Percentiles rank a stretch among this genome's conserved stretches.
These are phyloP conservation scores for Tiaroga cobitis DNA, from an alignment of 2,797 vertebrate genomes.

Conservation along the genomic window DNA sequence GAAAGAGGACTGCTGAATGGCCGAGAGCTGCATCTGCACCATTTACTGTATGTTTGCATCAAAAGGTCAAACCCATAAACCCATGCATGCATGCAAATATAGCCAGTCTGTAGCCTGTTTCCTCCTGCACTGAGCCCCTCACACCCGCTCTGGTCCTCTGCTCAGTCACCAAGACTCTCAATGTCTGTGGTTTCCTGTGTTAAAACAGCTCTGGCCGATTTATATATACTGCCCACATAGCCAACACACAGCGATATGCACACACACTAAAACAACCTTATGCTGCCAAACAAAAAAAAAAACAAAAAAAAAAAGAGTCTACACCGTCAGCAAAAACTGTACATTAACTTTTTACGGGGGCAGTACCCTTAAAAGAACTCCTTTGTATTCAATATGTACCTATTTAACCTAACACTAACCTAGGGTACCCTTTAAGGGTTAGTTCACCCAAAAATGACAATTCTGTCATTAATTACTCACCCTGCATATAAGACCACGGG, in stretches of 20 bases:
- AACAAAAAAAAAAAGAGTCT: background rate
- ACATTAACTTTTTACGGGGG: background rate
- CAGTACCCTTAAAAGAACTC: background rate
- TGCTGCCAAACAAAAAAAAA: background rate
- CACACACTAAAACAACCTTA: background rate
- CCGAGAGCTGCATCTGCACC: constrained; percentile 38
- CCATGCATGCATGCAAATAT: constrained; percentile 20
- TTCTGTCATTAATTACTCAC: background rate
- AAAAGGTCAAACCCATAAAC: constrained; percentile 47
- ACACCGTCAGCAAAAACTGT: background rate
- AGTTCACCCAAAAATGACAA: background rate
- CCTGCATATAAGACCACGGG: too few species aligned
- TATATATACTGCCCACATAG: constrained; percentile 14
- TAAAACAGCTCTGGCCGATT: constrained; percentile 29
- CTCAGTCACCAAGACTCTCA: constrained; percentile 24
- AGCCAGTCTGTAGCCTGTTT: constrained; percentile 18
- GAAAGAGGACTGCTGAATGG: constrained; percentile 28
- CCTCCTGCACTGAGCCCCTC: constrained; percentile 2
- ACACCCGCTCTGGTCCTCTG: constrained; percentile 47
- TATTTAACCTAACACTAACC: background rate
- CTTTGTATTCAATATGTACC: background rate
- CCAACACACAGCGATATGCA: constrained; percentile 23
- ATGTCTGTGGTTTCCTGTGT: constrained; percentile 61
- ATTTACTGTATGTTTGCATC: constrained; percentile 31
- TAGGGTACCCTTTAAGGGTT: background rate